Base-by-base conservation (phyloP, 1,140 invertebrate genomes). In the Lanistes nyassanus region DNA sequence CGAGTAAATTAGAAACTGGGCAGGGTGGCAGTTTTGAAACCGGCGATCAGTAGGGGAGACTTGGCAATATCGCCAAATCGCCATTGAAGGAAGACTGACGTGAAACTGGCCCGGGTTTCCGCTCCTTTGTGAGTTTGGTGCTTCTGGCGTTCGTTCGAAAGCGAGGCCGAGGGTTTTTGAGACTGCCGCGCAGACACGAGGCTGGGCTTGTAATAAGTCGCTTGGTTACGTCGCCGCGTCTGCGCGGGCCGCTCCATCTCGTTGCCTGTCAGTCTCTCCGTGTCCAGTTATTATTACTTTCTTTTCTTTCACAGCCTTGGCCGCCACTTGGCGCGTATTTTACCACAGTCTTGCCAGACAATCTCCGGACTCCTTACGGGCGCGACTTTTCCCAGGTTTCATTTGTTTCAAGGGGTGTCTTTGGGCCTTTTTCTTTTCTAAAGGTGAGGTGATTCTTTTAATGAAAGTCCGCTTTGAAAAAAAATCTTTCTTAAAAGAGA, bases 1-100 rank as follows among this genome's bases (percentile, higher is more conserved):
- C n/a, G 56, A 31, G 56, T 60, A 60, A 60, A 60, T 60, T 60
- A 60, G 56, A 60, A 60, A 60, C 56, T 60, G 56, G 56, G 56
- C 56, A 60, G 56, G 56, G 56, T 60, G 23, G 56, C 56, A 31
- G 56, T 60, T 60, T n/a, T 11, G 56, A 60, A 23, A 60, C 56
- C 23, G 56, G 29, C 56, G 56, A 31, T n/a, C 23, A 23, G 56
- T 9, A 31, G 23, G 9, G 56, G 23, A 4, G 23, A 60, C 9
- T 11, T 9, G 9, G 56, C 56, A 60, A 60, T 31, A 31, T 60
- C 56, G 56, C 56, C 29, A 23, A 60, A 26, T 60, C 56, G 56
- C 56, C 56, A 11, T 60, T 60, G 56, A 26, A 60, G n/a, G 56
- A n/a, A n/a, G 56, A 31, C 23, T 23, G 56, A 60, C 11, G 29